Conservation (phyloP, 2,888 invertebrate genomes). For the Micropterix aruncella region DNA sequence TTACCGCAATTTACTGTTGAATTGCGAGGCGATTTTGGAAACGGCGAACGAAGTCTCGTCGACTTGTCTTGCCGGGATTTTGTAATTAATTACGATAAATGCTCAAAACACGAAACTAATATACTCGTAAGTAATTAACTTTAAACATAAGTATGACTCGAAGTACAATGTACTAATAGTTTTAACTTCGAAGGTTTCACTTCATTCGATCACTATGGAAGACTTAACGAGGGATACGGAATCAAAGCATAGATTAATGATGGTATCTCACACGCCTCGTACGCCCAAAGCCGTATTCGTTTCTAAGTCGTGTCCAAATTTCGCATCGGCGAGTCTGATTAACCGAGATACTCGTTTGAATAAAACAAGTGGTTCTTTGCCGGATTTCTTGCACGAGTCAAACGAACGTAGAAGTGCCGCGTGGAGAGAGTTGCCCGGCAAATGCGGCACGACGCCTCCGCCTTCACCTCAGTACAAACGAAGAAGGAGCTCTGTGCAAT, state of each 20-base stretch:
- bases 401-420: constrained; percentile 24
- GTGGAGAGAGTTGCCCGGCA: constrained; percentile 1
- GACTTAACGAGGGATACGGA: constrained; percentile 69
- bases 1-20: constrained; percentile 63
- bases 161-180: too few species aligned
- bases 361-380: constrained; percentile 33
- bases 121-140: constrained; percentile 36
- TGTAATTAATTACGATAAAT: constrained; percentile 55
- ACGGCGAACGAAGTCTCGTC: constrained; percentile 65
- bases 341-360: constrained; percentile 13
- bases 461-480: constrained; percentile 31
- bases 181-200: constrained; percentile 41
- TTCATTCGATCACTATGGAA: constrained; percentile 82
- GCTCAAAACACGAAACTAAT: constrained; percentile 52
- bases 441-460: constrained; percentile 32
- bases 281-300: constrained; percentile 39
- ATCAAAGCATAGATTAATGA: constrained; percentile 72
- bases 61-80: constrained; percentile 78
- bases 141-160: too few species aligned
- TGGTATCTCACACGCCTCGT: constrained; percentile 51
- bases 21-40: constrained; percentile 53
- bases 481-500: constrained; percentile 43
- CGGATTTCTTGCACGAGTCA: constrained; percentile 41
- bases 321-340: constrained; percentile 22
- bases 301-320: constrained; percentile 73